Conservation (phyloP, 37 sponge, comb jelly and placozoan species). For the Oopsacas minuta region DNA sequence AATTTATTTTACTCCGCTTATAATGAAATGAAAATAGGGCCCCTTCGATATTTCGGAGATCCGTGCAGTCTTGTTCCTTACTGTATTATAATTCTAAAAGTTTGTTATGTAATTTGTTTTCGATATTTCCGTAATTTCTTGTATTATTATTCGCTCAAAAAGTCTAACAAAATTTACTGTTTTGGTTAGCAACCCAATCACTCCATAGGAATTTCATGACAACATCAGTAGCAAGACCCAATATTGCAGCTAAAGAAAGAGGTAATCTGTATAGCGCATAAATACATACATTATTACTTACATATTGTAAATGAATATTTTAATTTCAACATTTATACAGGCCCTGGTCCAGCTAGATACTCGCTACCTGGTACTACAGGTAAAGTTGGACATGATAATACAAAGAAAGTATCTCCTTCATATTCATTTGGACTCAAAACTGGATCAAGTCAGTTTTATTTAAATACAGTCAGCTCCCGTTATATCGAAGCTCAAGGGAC, state of each 20-base stretch:
- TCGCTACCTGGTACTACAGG: background rate
- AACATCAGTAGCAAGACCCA: background rate
- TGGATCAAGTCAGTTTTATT: background rate
- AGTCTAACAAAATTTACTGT: too few relatives aligned
- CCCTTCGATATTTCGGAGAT: too few relatives aligned
- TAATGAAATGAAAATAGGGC: too few relatives aligned
- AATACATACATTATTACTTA: background rate
- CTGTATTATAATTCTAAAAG: too few relatives aligned
- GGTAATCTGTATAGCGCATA: background rate
- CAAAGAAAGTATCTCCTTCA: constrained; percentile 30
- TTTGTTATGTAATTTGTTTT: too few relatives aligned
- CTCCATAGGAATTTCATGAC: background rate
- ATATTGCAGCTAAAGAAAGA: constrained; percentile 4
- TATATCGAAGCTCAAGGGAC: too few relatives aligned
- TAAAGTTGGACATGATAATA: background rate
- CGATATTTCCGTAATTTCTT: too few relatives aligned
- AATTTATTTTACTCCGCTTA: too few relatives aligned
- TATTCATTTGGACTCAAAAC: constrained; percentile 64
- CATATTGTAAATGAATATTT: background rate
- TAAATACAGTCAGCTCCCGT: too few relatives aligned
- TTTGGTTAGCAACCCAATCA: background rate
- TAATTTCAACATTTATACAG: background rate
- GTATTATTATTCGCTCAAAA: too few relatives aligned
- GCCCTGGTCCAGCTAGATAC: background rate
- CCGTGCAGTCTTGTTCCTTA: too few relatives aligned